Percentiles rank a stretch among this genome's conserved stretches.
phyloP scores from a whole-genome alignment of 2,113 vertebrate genomes.

The Galemys pyrenaicus region DNA sequence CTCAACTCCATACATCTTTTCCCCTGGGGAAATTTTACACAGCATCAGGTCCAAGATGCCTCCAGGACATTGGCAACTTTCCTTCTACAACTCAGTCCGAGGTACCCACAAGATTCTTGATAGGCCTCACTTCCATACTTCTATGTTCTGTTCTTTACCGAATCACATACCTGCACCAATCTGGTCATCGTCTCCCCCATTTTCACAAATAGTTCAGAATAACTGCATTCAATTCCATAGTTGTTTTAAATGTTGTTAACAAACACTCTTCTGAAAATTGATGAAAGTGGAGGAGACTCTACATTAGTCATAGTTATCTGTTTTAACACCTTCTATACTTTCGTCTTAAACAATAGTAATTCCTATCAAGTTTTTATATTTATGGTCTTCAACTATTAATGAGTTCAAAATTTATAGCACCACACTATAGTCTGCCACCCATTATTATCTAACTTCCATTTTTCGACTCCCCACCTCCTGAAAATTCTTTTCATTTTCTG shows the following conservation, averaged over 20 bases:
- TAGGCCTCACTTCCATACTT: background rate
- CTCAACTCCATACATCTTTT: background rate
- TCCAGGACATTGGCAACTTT: background rate
- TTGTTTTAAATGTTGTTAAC: background rate
- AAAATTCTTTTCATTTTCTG: background rate
- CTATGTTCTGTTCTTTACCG: background rate
- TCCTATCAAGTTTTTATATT: background rate
- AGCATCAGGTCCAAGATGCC: background rate
- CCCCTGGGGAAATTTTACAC: background rate
- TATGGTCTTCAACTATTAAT: background rate
- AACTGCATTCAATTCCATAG: background rate
- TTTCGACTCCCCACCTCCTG: background rate
- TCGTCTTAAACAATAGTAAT: background rate
- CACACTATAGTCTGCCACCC: background rate
- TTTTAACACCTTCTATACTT: background rate
- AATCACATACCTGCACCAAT: background rate
- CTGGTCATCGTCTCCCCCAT: background rate
- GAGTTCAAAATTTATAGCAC: background rate
- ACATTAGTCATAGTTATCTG: too few species aligned
- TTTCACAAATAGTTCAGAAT: background rate
- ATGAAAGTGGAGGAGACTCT: too few species aligned
- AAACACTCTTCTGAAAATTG: too few species aligned
- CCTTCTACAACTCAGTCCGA: background rate
- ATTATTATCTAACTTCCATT: too few species aligned
- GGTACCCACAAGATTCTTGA: background rate